Conservation (phyloP, 2,113 vertebrate genomes). For the Vicugna pacos region DNA sequence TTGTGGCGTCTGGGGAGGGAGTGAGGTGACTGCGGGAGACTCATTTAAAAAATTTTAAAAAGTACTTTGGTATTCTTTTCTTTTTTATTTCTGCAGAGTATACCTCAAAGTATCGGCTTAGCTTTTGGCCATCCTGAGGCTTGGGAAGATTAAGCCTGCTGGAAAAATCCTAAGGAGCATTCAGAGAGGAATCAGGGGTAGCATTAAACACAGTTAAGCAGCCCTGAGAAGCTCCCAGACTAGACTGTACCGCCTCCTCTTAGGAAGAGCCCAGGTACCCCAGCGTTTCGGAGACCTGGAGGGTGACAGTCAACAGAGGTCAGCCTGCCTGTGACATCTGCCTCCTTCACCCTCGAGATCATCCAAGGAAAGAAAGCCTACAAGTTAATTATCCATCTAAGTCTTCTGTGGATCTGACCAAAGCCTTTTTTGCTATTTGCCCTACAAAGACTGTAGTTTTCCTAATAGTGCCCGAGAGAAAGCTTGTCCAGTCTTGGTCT, state of each 20-base stretch:
- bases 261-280: background rate
- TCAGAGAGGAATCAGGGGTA: background rate
- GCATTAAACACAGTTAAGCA: background rate
- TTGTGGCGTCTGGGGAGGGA: background rate
- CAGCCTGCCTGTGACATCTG: background rate
- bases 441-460: background rate
- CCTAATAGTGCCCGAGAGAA: background rate
- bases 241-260: background rate
- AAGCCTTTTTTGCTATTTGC: background rate
- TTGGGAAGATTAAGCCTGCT: constrained; percentile 41
- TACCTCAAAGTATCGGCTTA: constrained; percentile 28
- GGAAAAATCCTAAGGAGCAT: background rate
- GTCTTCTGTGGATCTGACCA: background rate
- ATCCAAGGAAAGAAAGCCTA: background rate
- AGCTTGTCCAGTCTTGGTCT: background rate
- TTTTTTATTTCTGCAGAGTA: background rate
- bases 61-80: background rate
- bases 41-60: constrained; percentile 3
- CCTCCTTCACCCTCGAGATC: background rate
- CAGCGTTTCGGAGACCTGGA: background rate
- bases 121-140: background rate
- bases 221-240: background rate
- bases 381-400: background rate
- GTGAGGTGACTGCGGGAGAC: background rate
- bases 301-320: background rate